Conservation (phyloP, 1,140 invertebrate genomes). For the Drosophila simulans region DNA sequence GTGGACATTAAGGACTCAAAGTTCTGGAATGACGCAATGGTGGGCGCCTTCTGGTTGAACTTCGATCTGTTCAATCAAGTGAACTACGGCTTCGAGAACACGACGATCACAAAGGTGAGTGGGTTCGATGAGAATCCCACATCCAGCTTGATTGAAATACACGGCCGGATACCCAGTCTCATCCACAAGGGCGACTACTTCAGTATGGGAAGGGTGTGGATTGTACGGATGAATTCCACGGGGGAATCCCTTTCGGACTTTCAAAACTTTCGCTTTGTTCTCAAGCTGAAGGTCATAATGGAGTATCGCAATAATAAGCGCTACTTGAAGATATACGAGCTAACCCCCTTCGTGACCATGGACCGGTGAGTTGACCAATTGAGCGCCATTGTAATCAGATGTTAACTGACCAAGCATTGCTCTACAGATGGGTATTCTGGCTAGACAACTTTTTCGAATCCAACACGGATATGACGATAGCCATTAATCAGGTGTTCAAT, state of each 20-base stretch:
- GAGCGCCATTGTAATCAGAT: background rate
- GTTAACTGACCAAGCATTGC: background rate
- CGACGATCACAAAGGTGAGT: constrained; percentile 52
- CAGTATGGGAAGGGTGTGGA: constrained; percentile 27
- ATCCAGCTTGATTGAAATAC: constrained; percentile 40
- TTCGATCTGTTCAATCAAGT: constrained; percentile 48
- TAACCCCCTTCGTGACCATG: constrained; percentile 43
- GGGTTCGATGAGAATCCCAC: constrained; percentile 55
- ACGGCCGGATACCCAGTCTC: constrained; percentile 57
- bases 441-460: constrained; percentile 57
- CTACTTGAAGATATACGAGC: constrained; percentile 56
- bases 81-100: constrained; percentile 65
- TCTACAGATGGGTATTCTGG: constrained; percentile 45
- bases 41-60: constrained; percentile 23
- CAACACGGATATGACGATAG: constrained; percentile 55
- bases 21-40: constrained; percentile 22
- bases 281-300: constrained; percentile 53
- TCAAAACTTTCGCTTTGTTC: constrained; percentile 50
- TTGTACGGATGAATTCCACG: constrained; percentile 28
- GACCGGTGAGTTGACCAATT: constrained; percentile 47
- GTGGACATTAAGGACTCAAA: constrained; percentile 51
- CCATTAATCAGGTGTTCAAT: constrained; percentile 56
- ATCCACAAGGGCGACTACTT: constrained; percentile 46
- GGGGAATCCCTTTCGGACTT: constrained; percentile 58
- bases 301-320: constrained; percentile 60